A percentile compares a stretch with the other conserved stretches of the same genome.
Conservation (phyloP, 1,140 invertebrate species). For the Drosophila sproati region DNA sequence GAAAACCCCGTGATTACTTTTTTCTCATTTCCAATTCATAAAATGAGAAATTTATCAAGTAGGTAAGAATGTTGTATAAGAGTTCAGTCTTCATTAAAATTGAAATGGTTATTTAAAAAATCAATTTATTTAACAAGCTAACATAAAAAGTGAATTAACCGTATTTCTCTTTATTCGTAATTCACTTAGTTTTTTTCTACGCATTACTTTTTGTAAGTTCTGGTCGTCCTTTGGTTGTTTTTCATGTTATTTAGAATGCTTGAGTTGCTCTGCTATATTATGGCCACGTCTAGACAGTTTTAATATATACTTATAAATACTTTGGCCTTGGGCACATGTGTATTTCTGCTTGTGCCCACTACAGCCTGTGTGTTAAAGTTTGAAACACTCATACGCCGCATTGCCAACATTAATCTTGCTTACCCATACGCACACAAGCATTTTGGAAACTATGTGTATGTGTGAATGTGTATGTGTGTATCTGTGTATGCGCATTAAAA, state of each 20-base stretch:
- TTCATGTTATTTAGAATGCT: constrained; percentile 52
- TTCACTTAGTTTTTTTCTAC: not conserved
- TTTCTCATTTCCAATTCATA: too few relatives aligned
- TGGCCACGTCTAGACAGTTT: constrained; percentile 71
- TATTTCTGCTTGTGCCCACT: constrained; percentile 22
- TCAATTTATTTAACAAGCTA: not conserved
- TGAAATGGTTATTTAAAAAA: too few relatives aligned
- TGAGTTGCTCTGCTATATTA: constrained; percentile 55
- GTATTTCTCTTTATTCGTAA: not conserved
- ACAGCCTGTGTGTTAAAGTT: constrained; percentile 61
- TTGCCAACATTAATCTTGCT: constrained; percentile 72
- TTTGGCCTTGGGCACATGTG: constrained; percentile 31
- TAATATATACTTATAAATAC: constrained; percentile 68
- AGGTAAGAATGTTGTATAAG: constrained; percentile 11
- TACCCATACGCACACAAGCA: constrained; percentile 10
- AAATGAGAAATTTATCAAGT: too few relatives aligned
- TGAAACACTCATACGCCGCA: constrained; percentile 65
- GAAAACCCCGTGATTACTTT: too few relatives aligned
- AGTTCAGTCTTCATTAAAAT: constrained; percentile 13
- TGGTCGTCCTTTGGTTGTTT: constrained; percentile 16
- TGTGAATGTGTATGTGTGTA: constrained; percentile 20
- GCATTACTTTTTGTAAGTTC: constrained; percentile 16
- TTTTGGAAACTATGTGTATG: constrained; percentile 30
- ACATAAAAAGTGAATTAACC: not conserved
- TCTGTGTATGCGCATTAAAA: constrained; percentile 68